phyloP scores from a whole-genome alignment of 2,113 vertebrate species.

The Capreolus pygargus region DNA sequence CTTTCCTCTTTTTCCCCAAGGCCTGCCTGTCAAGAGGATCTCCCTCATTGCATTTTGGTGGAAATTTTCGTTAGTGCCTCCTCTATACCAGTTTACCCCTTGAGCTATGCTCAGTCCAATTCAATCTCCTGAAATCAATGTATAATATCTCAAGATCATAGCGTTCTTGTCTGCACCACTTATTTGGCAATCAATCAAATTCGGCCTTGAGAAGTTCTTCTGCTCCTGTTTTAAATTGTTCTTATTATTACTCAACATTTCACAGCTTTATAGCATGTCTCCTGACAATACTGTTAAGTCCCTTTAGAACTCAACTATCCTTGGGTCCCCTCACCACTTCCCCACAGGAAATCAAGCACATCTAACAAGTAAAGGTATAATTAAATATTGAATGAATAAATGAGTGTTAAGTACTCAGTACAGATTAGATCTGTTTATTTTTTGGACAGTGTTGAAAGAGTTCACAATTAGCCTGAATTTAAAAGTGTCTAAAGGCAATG shows the following conservation, averaged over 20 bases:
- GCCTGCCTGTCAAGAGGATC: background rate
- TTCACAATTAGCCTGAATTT: background rate
- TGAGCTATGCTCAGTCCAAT: background rate
- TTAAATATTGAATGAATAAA: conserved; percentile 19
- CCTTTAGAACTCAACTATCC: background rate
- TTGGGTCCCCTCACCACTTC: background rate
- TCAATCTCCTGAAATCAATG: conserved; percentile 31
- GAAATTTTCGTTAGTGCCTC: background rate
- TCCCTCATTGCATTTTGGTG: background rate
- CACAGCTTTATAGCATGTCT: background rate
- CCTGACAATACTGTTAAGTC: background rate
- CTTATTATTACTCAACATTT: background rate
- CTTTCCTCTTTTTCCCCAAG: background rate
- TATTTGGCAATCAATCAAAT: conserved; percentile 4
- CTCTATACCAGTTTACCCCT: background rate
- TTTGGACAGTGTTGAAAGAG: background rate
- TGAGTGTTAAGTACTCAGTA: background rate
- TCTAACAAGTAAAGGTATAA: background rate
- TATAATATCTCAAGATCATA: background rate
- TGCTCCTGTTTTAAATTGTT: conserved; percentile 22
- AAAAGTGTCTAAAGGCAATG: background rate
- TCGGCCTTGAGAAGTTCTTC: background rate
- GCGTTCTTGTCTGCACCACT: conserved; percentile 4
- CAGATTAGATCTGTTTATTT: background rate
- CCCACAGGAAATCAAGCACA: background rate